A percentile compares a stretch with the other conserved stretches of the same genome.
Evolutionary conservation across 2,888 invertebrate species (phyloP).

Genomic region (Corythucha ciliata): DNA sequence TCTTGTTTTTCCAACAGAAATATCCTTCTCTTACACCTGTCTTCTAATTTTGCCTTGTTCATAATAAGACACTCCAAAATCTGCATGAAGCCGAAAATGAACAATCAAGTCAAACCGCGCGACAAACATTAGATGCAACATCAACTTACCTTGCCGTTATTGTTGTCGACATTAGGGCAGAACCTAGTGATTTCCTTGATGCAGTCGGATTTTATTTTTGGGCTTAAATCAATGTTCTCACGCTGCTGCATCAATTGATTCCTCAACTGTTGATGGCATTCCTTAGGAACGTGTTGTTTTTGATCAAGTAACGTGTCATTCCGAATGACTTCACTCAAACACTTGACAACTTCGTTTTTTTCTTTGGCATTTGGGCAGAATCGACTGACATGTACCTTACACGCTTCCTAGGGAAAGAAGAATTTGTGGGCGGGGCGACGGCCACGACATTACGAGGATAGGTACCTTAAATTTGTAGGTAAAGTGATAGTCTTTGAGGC

Average conservation of each 20-base stretch:
- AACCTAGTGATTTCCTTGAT: constrained; percentile 62
- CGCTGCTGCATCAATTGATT: constrained; percentile 86
- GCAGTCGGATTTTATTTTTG: constrained; percentile 73
- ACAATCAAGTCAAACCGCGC: not conserved
- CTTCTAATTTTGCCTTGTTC: constrained; percentile 49
- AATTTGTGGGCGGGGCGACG: no score
- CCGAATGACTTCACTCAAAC: constrained; percentile 81
- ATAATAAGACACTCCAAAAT: constrained; percentile 71
- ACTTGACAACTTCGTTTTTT: constrained; percentile 58
- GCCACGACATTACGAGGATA: no score
- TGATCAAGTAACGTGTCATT: constrained; percentile 71
- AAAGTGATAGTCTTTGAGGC: constrained; percentile 86
- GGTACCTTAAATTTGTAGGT: constrained; percentile 77
- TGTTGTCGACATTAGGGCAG: constrained; percentile 59
- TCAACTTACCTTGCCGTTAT: constrained; percentile 49
- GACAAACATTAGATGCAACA: constrained; percentile 4
- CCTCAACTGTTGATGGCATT: constrained; percentile 82
- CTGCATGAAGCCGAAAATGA: constrained; percentile 42
- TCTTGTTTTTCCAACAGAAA: constrained; percentile 83
- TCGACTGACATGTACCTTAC: constrained; percentile 64
- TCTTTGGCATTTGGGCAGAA: constrained; percentile 59
- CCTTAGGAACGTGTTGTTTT: constrained; percentile 71
- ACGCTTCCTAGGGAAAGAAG: constrained; percentile 54
- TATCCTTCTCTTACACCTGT: constrained; percentile 65
- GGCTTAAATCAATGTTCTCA: constrained; percentile 79